Percentiles rank a stretch among this genome's conserved stretches.
phyloP scores from a whole-genome alignment of 2,113 vertebrate genomes.

The Hyaena hyaena region DNA sequence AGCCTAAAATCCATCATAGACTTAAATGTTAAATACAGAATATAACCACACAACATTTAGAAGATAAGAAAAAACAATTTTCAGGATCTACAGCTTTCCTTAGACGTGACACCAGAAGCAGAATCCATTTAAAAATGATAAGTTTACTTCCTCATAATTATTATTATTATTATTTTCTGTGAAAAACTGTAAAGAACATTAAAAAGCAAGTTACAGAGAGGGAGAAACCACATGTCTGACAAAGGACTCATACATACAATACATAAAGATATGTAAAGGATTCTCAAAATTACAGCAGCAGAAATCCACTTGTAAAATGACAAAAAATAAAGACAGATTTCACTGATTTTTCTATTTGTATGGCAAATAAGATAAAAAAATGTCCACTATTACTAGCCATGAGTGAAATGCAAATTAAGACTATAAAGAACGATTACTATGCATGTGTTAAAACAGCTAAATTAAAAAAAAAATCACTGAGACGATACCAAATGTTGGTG shows the following conservation, averaged over 20 bases:
- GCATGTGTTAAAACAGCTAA: background rate
- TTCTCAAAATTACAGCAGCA: background rate
- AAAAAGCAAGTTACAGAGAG: background rate
- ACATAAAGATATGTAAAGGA: background rate
- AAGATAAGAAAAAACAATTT: background rate
- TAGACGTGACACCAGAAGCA: background rate
- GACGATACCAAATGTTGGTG: background rate
- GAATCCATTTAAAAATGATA: background rate
- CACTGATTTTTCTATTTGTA: background rate
- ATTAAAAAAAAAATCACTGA: background rate
- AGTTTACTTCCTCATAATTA: background rate
- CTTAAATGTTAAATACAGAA: background rate
- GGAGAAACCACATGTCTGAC: background rate
- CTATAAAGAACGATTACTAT: background rate
- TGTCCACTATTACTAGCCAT: background rate
- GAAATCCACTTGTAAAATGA: background rate
- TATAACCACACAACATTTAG: background rate
- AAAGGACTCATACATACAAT: background rate
- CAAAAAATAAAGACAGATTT: background rate
- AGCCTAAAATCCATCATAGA: background rate
- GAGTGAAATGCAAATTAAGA: background rate
- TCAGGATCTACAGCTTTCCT: background rate
- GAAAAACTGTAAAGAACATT: background rate
- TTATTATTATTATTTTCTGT: background rate
- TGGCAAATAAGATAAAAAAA: background rate